phyloP scores from a whole-genome alignment of 2,888 invertebrate species.

The Calliphora vomitoria region DNA sequence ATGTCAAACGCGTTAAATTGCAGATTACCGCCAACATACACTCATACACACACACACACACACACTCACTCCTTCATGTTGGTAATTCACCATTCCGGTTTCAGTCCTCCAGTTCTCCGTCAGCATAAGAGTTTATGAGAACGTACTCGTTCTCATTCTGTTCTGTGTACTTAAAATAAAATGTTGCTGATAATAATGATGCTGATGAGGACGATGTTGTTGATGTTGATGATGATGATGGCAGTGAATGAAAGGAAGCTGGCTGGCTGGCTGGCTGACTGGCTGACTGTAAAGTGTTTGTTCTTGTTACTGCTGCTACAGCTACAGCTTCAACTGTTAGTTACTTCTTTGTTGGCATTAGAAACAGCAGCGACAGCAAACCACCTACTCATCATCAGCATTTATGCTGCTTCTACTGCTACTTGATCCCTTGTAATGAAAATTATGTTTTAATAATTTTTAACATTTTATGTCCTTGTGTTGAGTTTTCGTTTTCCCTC shows the following conservation, averaged over 20 bases:
- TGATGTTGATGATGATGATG: conserved; percentile 9
- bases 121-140: neutral
- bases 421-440: conserved; percentile 63
- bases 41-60: no score
- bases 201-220: neutral
- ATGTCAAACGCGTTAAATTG: conserved; percentile 67
- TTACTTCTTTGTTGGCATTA: conserved; percentile 29
- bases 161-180: neutral
- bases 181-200: conserved; percentile 24
- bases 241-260: neutral
- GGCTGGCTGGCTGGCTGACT: neutral
- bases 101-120: neutral
- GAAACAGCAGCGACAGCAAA: conserved; percentile 46
- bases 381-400: conserved; percentile 41
- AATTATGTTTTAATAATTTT: conserved; percentile 72
- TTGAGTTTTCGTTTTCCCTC: conserved; percentile 7
- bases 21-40: conserved; percentile 57
- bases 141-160: neutral
- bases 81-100: neutral
- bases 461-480: conserved; percentile 67
- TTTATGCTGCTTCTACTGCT: conserved; percentile 1
- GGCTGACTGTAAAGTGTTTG: neutral
- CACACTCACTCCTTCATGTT: neutral
- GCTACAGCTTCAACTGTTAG: conserved; percentile 16
- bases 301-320: conserved; percentile 31